Percentiles rank a stretch among this genome's conserved stretches.
Evolutionary conservation across 1,140 invertebrate genomes (phyloP).

Genomic region (Aphidius ervi): DNA sequence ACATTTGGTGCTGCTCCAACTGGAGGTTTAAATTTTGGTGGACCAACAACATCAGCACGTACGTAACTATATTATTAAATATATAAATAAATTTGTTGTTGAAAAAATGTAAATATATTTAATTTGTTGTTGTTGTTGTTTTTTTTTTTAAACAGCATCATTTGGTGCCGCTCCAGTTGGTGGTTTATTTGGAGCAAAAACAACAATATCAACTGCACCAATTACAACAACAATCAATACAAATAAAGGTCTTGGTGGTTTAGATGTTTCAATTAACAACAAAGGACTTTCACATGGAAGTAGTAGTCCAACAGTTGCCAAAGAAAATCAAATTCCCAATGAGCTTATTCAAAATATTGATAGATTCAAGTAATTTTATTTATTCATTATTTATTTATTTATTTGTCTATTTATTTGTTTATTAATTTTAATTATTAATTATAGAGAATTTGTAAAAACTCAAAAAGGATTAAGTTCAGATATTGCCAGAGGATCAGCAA

Average conservation of each 20-base stretch:
- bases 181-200: constrained; percentile 45
- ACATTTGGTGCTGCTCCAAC: constrained; percentile 38
- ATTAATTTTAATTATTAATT: constrained; percentile 41
- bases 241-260: constrained; percentile 61
- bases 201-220: constrained; percentile 31
- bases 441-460: constrained; percentile 75
- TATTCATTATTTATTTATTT: constrained; percentile 6
- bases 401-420: constrained; percentile 40
- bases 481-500: constrained; percentile 68
- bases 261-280: constrained; percentile 57
- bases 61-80: constrained; percentile 24
- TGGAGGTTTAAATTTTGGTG: constrained; percentile 38
- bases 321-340: constrained; percentile 70
- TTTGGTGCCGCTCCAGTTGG: constrained; percentile 35
- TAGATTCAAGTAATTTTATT: constrained; percentile 55
- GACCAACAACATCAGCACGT: constrained; percentile 33
- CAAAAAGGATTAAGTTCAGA: constrained; percentile 79
- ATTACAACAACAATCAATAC: constrained; percentile 41
- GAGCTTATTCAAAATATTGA: constrained; percentile 63
- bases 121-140: constrained; percentile 21
- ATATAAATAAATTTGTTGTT: constrained; percentile 20
- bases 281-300: constrained; percentile 54
- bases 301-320: constrained; percentile 59
- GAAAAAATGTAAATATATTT: constrained; percentile 1
- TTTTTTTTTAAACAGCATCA: constrained; percentile 32